Conservation (phyloP, 1,140 invertebrate species). For the Caenorhabditis briggsae region DNA sequence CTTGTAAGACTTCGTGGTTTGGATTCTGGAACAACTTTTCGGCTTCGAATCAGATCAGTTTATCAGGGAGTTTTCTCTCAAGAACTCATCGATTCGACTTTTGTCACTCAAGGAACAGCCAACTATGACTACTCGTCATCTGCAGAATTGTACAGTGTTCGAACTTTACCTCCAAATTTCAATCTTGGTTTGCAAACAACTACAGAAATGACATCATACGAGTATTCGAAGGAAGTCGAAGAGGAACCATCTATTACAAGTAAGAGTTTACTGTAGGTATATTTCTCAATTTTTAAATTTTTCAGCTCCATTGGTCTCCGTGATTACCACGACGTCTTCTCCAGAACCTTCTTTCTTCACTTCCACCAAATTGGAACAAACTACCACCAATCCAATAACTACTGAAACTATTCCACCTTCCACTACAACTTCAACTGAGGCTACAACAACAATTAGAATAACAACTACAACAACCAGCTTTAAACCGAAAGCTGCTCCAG, state of each 20-base stretch:
- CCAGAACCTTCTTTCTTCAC: not conserved
- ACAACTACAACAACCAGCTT: conserved; percentile 55
- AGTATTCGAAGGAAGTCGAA: conserved; percentile 36
- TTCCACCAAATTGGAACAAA: conserved; percentile 17
- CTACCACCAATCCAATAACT: conserved; percentile 51
- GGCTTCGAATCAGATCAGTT: conserved; percentile 52
- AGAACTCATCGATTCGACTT: conserved; percentile 62
- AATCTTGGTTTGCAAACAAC: conserved; percentile 50
- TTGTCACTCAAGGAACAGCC: conserved; percentile 61
- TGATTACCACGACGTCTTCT: conserved; percentile 15
- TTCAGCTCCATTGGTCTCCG: conserved; percentile 44
- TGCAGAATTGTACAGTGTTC: conserved; percentile 59
- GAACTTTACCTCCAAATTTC: conserved; percentile 60
- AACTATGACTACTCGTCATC: conserved; percentile 58
- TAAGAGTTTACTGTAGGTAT: not conserved
- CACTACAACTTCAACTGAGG: conserved; percentile 43
- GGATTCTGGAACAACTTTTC: conserved; percentile 62
- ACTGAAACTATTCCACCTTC: conserved; percentile 56
- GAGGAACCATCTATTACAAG: conserved; percentile 12
- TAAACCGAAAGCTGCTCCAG: conserved; percentile 37
- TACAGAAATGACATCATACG: conserved; percentile 45
- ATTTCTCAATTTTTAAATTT: not conserved
- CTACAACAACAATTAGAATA: conserved; percentile 56
- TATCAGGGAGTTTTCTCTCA: conserved; percentile 58
- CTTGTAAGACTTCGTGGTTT: conserved; percentile 62